Evolutionary conservation across 2,113 vertebrate genomes (phyloP), one percentile per base, ranked within the genome.

Genomic region (Heliornis fulica): DNA sequence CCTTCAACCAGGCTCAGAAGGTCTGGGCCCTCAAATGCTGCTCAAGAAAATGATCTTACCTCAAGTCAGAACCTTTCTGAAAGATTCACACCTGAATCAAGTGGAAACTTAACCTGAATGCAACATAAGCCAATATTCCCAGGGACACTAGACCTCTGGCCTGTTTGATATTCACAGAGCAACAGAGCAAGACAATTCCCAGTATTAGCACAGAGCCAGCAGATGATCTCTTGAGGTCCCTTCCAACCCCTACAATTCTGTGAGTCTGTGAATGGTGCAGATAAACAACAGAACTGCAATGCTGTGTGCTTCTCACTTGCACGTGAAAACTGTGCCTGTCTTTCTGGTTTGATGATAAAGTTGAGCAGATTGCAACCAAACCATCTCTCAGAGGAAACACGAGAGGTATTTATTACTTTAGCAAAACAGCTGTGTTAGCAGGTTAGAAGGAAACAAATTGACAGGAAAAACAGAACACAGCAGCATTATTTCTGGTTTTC

Each of bases 371-470:
- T 41, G 32, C 34, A 92, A n/a, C 41, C 51, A 80, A 93, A 68
- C 32, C 36, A 83, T 71, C 43, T 88, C 82, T 80, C 2, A 84
- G 78, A 94, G 93, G 92, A 97, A 96, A 65, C n/a, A 86, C 21
- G 41, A 72, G 41, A 77, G 63, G 31, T 80, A 81, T 89, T 95
- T 93, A 88, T 77, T 64, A 74, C 68, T 92, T 51, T 23, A 83
- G 91, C 66, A 95, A 95, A 96, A 95, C 53, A 93, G 90, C 90
- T 83, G 81, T 4, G 63, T 78, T 94, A 95, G 91, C 96, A 93
- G n/a, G n/a, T n/a, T n/a, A 96, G 78, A 63, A 94, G 95, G 92
- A 95, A 96, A 95, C 59, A 61, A 77, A 65, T 8, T 63, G 87
- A 88, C 95, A 92, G 82, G 90, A 92, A 97, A 94, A 90, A 13